A percentile compares a stretch with the other conserved stretches of the same genome.
Evolutionary conservation across 2,113 vertebrate species (phyloP).

Genomic region (Paradoxurus hermaphroditus): DNA sequence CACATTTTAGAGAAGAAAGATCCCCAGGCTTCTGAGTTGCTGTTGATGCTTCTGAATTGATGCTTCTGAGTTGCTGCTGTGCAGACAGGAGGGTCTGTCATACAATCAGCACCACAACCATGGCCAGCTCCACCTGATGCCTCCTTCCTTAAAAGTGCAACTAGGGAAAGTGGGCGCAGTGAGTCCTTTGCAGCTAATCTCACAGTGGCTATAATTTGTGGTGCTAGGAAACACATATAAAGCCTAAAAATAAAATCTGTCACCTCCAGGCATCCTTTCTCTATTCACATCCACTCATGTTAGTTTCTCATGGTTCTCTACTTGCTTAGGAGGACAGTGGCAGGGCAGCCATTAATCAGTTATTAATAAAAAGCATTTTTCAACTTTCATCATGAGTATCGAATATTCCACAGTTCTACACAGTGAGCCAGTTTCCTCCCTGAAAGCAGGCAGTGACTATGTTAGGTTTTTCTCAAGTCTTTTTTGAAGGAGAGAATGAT

Average conservation of each 20-base stretch:
- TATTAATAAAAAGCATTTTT: conserved; percentile 44
- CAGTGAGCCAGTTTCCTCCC: background rate
- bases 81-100: background rate
- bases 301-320: background rate
- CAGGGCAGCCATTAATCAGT: conserved; percentile 32
- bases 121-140: background rate
- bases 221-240: background rate
- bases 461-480: background rate
- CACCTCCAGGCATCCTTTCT: background rate
- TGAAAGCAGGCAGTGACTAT: background rate
- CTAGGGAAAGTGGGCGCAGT: background rate
- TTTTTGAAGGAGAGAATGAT: background rate
- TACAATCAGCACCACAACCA: accelerated
- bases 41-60: background rate
- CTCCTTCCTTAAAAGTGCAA: background rate
- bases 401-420: conserved; percentile 32
- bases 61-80: background rate
- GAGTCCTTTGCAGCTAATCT: background rate
- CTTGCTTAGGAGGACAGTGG: background rate
- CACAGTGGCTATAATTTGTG: background rate
- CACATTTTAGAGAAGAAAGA: background rate
- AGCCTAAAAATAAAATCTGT: conserved; percentile 32
- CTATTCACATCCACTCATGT: background rate
- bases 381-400: background rate
- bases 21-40: background rate